Percentiles rank a stretch among this genome's conserved stretches.
phyloP scores from a whole-genome alignment of 2,888 invertebrate species.

The Agonopterix heracliana region DNA sequence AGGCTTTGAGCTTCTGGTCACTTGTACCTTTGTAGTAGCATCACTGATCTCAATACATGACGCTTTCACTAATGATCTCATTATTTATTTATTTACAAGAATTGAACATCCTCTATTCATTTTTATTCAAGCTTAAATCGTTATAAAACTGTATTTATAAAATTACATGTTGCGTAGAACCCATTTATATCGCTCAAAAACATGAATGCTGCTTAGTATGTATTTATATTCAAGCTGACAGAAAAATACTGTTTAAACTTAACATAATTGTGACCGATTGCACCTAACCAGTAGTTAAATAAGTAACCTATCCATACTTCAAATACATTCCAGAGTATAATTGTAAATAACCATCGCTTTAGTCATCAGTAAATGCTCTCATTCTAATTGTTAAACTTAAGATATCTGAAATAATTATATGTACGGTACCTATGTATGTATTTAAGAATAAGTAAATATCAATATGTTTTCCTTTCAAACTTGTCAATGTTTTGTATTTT shows the following conservation, averaged over 20 bases:
- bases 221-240: too few species aligned
- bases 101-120: too few species aligned
- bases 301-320: slow-evolving; percentile 39
- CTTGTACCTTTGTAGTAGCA: slow-evolving; percentile 26
- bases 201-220: too few species aligned
- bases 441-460: slow-evolving; percentile 16
- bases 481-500: slow-evolving; percentile 23
- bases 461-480: slow-evolving; percentile 17
- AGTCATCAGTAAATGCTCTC: slow-evolving; percentile 18
- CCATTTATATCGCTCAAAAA: too few species aligned
- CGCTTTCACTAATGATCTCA: slow-evolving; percentile 12
- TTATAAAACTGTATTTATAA: too few species aligned
- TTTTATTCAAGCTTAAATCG: too few species aligned
- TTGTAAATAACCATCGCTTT: slow-evolving; percentile 55
- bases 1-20: slow-evolving; percentile 47
- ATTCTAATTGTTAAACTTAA: slow-evolving; percentile 22
- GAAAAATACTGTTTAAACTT: too few species aligned
- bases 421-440: slow-evolving; percentile 9
- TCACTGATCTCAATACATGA: background rate
- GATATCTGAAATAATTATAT: slow-evolving; percentile 8
- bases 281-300: too few species aligned
- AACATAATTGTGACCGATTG: too few species aligned
- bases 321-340: slow-evolving; percentile 44
- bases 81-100: background rate
- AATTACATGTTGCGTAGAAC: too few species aligned